Conservation (phyloP, 2,797 vertebrate genomes). For the Alfaro cultratus region DNA sequence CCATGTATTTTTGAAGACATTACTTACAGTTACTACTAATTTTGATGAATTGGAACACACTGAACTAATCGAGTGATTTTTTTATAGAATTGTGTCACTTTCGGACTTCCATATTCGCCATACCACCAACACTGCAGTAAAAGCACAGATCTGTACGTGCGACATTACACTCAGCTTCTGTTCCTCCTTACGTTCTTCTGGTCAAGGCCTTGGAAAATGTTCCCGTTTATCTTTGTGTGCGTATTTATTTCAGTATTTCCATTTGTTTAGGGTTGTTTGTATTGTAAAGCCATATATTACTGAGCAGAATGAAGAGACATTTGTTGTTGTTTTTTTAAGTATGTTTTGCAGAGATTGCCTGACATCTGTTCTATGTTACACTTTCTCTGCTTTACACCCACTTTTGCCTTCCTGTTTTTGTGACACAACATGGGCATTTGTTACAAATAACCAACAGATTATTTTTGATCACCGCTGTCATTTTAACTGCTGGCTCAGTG, state of each 20-base stretch:
- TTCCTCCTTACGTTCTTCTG: conserved; percentile 29
- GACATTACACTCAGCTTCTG: conserved; percentile 26
- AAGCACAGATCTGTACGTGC: conserved; percentile 5
- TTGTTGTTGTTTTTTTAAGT: conserved; percentile 4
- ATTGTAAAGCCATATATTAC: conserved; percentile 45
- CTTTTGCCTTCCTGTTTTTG: conserved; percentile 26
- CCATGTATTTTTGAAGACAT: background rate
- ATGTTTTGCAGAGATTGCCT: conserved; percentile 20
- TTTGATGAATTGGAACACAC: background rate
- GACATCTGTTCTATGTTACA: conserved; percentile 23
- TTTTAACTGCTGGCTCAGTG: conserved; percentile 10
- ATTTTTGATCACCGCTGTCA: background rate
- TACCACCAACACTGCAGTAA: conserved; percentile 2
- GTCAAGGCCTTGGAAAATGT: conserved; percentile 41
- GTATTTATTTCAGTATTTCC: conserved; percentile 74
- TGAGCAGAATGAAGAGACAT: conserved; percentile 24
- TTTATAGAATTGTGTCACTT: background rate
- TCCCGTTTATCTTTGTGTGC: conserved; percentile 37
- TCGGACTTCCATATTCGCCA: background rate
- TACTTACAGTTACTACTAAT: background rate
- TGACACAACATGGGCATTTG: conserved; percentile 25
- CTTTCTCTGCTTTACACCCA: conserved; percentile 18
- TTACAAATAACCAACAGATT: conserved; percentile 27
- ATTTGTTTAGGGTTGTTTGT: conserved; percentile 17
- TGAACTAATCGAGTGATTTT: background rate